A percentile compares a stretch with the other conserved stretches of the same genome.
Evolutionary conservation across 2,888 invertebrate genomes (phyloP).

Genomic region (Lasioglossum oenotherae): DNA sequence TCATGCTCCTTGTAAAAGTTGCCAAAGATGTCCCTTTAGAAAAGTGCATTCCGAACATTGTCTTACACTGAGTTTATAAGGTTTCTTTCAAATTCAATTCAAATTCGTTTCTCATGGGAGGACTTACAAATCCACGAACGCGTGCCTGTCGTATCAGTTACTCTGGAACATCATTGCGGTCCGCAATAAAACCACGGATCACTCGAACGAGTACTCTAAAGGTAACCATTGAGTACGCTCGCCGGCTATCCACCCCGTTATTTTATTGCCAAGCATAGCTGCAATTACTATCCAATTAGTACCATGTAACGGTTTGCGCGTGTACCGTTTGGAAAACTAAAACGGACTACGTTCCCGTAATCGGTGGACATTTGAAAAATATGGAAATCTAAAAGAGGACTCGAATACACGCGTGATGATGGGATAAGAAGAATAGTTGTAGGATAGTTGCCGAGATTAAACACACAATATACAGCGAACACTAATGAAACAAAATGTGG

Average conservation of each 20-base stretch:
- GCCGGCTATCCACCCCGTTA: slow-evolving; percentile 22
- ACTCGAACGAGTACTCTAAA: slow-evolving; percentile 12
- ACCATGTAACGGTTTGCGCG: slow-evolving; percentile 47
- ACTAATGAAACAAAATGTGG: not conserved
- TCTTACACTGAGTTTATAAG: too few species aligned
- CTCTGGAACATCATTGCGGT: slow-evolving; percentile 20
- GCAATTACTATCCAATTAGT: slow-evolving; percentile 60
- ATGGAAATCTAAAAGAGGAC: not conserved
- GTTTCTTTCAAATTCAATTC: too few species aligned
- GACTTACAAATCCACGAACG: not conserved
- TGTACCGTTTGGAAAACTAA: slow-evolving; percentile 52
- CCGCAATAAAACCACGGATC: slow-evolving; percentile 29
- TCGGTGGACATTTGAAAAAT: not conserved
- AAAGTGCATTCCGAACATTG: too few species aligned
- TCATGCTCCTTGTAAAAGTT: too few species aligned
- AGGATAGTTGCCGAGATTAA: not conserved
- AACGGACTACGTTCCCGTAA: slow-evolving; percentile 6
- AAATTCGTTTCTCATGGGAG: not conserved
- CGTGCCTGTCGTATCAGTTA: not conserved
- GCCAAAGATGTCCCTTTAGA: too few species aligned
- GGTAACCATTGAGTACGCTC: slow-evolving; percentile 23
- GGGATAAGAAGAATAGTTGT: not conserved
- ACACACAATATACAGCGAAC: not conserved
- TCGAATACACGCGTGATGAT: not conserved
- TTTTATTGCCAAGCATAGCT: slow-evolving; percentile 24